Conservation (phyloP, 2,113 vertebrate genomes). For the Chloropsis hardwickii region DNA sequence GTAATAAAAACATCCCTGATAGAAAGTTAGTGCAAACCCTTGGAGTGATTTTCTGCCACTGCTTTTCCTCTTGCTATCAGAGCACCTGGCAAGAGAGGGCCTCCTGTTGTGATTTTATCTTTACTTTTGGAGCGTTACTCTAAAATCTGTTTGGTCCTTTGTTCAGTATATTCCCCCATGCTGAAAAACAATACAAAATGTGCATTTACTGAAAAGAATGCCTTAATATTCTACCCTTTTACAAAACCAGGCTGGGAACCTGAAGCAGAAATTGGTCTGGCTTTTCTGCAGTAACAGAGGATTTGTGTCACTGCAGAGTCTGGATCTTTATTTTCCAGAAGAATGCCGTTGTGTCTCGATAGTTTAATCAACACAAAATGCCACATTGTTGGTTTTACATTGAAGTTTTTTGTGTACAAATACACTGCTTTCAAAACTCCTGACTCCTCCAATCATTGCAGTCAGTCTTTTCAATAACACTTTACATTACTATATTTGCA, state of each 20-base stretch:
- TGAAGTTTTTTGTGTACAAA: not conserved
- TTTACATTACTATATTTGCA: not conserved
- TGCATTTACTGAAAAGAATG: not conserved
- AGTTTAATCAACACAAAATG: not conserved
- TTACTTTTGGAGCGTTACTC: not conserved
- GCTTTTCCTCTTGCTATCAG: not conserved
- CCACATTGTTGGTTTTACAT: not conserved
- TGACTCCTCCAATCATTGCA: not conserved
- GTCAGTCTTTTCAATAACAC: not conserved
- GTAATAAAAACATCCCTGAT: not conserved
- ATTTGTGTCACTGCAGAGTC: not conserved
- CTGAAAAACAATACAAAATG: not conserved
- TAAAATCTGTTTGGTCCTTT: not conserved
- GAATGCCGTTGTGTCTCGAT: not conserved
- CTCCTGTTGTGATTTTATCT: not conserved
- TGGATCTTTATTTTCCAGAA: not conserved
- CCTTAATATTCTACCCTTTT: not conserved
- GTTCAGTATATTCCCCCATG: not conserved
- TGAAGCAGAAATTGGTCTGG: not conserved
- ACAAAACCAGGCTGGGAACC: not conserved
- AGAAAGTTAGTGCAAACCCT: not conserved
- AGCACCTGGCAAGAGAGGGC: not conserved
- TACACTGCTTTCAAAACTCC: not conserved
- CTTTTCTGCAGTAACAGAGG: not conserved
- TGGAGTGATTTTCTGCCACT: not conserved